These are phyloP conservation scores for Villa cingulata DNA, from an alignment of 2,888 invertebrate genomes.

Conservation along the genomic window DNA sequence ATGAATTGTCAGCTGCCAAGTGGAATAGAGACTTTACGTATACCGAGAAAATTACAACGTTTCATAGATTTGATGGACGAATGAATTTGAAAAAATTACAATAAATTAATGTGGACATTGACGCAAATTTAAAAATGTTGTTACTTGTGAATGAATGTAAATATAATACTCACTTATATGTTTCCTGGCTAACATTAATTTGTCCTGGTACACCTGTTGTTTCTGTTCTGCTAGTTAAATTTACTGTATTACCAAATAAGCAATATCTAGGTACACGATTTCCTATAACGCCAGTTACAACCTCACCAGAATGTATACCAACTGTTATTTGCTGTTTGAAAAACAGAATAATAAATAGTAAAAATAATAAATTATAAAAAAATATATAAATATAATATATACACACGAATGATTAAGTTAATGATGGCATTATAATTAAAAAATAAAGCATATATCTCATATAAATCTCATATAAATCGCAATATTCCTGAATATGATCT, in stretches of 20 bases:
- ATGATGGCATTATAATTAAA: too few relatives aligned
- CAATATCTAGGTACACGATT: conserved; percentile 90
- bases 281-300: conserved; percentile 88
- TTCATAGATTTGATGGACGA: conserved; percentile 65
- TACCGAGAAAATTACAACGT: conserved; percentile 51
- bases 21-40: conserved; percentile 53
- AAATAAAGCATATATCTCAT: too few relatives aligned
- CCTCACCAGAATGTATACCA: conserved; percentile 87
- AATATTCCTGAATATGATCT: too few relatives aligned
- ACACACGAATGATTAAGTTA: too few relatives aligned
- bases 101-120: too few relatives aligned
- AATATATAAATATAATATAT: not conserved
- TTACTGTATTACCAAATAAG: conserved; percentile 88
- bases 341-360: conserved; percentile 12
- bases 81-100: too few relatives aligned
- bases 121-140: too few relatives aligned
- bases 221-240: conserved; percentile 83
- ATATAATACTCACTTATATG: conserved; percentile 70
- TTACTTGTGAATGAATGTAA: too few relatives aligned
- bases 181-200: conserved; percentile 85
- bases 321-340: conserved; percentile 69
- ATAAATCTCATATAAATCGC: too few relatives aligned
- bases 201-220: conserved; percentile 79
- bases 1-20: conserved; percentile 58
- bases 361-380: conserved; percentile 9